Evolutionary conservation across 2,888 invertebrate genomes (phyloP).

Genomic region (Tethea ocularis): DNA sequence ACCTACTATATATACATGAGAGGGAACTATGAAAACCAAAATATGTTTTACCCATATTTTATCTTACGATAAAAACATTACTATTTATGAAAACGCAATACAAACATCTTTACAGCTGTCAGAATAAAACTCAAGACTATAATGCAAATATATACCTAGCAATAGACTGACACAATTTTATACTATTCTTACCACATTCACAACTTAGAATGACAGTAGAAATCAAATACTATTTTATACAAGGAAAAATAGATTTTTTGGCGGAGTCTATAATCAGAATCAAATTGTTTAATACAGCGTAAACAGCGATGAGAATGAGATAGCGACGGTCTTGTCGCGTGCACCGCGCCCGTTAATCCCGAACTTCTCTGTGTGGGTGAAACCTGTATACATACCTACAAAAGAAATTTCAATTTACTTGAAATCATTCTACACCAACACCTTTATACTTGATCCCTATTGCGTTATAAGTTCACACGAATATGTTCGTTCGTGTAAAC

Average conservation of each 20-base stretch:
- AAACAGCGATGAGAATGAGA: constrained; percentile 75
- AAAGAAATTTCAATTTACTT: constrained; percentile 72
- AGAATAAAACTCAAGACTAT: too few species aligned
- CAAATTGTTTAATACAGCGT: constrained; percentile 78
- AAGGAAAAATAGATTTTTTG: constrained; percentile 52
- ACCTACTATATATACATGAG: too few species aligned
- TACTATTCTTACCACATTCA: too few species aligned
- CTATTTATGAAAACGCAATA: too few species aligned
- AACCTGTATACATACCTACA: constrained; percentile 42
- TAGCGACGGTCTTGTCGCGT: constrained; percentile 74
- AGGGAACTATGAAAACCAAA: too few species aligned
- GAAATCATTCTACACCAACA: constrained; percentile 51
- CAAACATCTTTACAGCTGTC: too few species aligned
- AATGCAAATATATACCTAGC: too few species aligned
- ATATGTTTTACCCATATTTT: too few species aligned
- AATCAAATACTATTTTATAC: constrained; percentile 35
- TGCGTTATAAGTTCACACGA: constrained; percentile 47
- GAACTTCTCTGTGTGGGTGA: constrained; percentile 17
- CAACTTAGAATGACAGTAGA: constrained; percentile 14
- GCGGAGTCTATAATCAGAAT: constrained; percentile 70
- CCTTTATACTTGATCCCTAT: constrained; percentile 33
- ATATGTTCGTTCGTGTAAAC: constrained; percentile 37
- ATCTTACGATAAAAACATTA: too few species aligned
- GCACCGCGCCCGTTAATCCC: constrained; percentile 69
- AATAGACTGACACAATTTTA: too few species aligned